phyloP scores from a whole-genome alignment of 2,888 invertebrate species.

The Nematopogon swammerdamellus region DNA sequence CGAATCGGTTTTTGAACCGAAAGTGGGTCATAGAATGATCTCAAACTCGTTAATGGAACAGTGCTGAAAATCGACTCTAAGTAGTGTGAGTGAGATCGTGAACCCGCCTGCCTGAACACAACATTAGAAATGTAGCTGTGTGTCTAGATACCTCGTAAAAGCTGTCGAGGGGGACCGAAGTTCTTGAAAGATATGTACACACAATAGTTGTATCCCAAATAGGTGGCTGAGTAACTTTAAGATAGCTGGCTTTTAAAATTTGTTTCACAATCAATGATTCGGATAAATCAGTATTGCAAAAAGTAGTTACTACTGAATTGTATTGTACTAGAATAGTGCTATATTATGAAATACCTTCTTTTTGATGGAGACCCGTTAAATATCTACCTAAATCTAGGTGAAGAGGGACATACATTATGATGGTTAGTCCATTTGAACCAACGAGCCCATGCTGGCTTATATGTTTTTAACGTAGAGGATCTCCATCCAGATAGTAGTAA shows the following conservation, averaged over 20 bases:
- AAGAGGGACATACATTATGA: no score
- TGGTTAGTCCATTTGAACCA: no score
- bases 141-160: not conserved
- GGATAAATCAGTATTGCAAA: conserved; percentile 1
- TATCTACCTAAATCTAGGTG: no score
- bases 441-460: no score
- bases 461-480: no score
- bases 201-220: not conserved
- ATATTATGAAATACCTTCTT: no score
- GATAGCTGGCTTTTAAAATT: conserved; percentile 6
- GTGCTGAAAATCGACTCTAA: not conserved
- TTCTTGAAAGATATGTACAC: not conserved
- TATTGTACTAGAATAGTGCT: conserved; percentile 7
- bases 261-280: conserved; percentile 3
- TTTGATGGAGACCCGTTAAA: no score
- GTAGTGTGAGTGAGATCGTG: conserved; percentile 11
- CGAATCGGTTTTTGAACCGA: no score
- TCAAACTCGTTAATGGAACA: no score
- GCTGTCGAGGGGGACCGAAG: not conserved
- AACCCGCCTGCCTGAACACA: conserved; percentile 9
- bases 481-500: no score
- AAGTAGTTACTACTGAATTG: conserved; percentile 8
- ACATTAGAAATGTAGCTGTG: conserved; percentile 6
- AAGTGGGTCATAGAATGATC: no score
- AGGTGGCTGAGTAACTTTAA: not conserved